Conservation (phyloP, 2,113 vertebrate species). For the Labrus mixtus region DNA sequence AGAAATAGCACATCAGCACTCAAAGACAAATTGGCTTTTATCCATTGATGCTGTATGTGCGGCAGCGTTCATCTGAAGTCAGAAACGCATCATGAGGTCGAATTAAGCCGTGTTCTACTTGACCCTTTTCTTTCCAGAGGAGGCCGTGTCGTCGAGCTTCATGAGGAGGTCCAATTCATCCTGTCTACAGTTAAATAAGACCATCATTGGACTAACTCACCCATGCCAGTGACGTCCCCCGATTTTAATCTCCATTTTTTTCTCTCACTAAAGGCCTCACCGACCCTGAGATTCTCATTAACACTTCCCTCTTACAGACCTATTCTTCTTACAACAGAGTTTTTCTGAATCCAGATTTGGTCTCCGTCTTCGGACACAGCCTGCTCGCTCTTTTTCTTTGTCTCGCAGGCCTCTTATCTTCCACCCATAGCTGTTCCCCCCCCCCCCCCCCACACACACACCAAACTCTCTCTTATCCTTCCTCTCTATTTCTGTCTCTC, state of each 20-base stretch:
- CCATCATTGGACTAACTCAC: slow-evolving; percentile 60
- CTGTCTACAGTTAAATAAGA: slow-evolving; percentile 65
- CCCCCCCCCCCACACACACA: no score
- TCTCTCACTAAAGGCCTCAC: slow-evolving; percentile 28
- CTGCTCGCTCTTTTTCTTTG: slow-evolving; percentile 31
- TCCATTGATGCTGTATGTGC: slow-evolving; percentile 30
- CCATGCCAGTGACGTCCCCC: slow-evolving; percentile 15
- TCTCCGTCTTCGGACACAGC: not conserved
- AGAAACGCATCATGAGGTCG: slow-evolving; percentile 61
- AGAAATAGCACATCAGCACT: slow-evolving; percentile 54
- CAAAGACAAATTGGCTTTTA: slow-evolving; percentile 61
- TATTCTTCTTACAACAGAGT: slow-evolving; percentile 10
- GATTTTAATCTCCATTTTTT: slow-evolving; percentile 34
- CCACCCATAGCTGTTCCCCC: slow-evolving; percentile 22
- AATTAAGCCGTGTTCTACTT: slow-evolving; percentile 68
- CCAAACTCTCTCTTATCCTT: slow-evolving; percentile 41
- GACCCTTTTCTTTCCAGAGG: slow-evolving; percentile 60
- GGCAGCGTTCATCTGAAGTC: slow-evolving; percentile 47
- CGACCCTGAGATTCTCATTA: slow-evolving; percentile 54
- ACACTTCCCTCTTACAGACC: not conserved
- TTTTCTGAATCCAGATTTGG: not conserved
- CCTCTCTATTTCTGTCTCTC: slow-evolving; percentile 48
- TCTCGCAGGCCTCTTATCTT: slow-evolving; percentile 40
- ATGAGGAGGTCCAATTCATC: slow-evolving; percentile 68
- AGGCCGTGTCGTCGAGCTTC: slow-evolving; percentile 56